Conservation (phyloP, 2,888 invertebrate species). For the Cantharis lateralis region DNA sequence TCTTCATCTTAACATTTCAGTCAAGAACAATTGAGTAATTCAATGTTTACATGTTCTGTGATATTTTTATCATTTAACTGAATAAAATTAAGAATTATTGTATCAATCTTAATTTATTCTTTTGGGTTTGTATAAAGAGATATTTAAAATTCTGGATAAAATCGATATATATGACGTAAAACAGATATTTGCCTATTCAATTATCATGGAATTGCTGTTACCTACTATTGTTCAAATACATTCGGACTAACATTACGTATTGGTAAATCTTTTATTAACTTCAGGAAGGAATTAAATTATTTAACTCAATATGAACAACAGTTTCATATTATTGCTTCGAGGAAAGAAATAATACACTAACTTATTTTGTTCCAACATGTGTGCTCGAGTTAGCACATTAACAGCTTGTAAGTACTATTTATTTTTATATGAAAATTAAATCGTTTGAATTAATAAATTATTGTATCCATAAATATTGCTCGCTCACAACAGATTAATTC, state of each 20-base stretch:
- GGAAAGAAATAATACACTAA: background rate
- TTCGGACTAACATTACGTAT: background rate
- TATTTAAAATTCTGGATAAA: too few relatives aligned
- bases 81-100: too few relatives aligned
- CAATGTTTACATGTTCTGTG: too few relatives aligned
- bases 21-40: too few relatives aligned
- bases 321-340: background rate
- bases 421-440: background rate
- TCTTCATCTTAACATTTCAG: too few relatives aligned
- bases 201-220: too few relatives aligned
- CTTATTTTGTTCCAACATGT: background rate
- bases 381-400: background rate
- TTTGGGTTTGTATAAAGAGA: too few relatives aligned
- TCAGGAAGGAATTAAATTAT: background rate
- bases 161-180: too few relatives aligned
- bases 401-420: background rate
- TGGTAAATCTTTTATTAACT: background rate
- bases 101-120: too few relatives aligned
- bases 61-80: too few relatives aligned
- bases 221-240: too few relatives aligned
- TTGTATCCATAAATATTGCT: background rate
- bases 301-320: background rate
- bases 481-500: background rate
- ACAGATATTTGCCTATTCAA: too few relatives aligned
- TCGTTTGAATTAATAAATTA: background rate